A percentile compares a stretch with the other conserved stretches of the same genome.
Conservation (phyloP, 2,888 invertebrate species). For the Lochmaea capreae region DNA sequence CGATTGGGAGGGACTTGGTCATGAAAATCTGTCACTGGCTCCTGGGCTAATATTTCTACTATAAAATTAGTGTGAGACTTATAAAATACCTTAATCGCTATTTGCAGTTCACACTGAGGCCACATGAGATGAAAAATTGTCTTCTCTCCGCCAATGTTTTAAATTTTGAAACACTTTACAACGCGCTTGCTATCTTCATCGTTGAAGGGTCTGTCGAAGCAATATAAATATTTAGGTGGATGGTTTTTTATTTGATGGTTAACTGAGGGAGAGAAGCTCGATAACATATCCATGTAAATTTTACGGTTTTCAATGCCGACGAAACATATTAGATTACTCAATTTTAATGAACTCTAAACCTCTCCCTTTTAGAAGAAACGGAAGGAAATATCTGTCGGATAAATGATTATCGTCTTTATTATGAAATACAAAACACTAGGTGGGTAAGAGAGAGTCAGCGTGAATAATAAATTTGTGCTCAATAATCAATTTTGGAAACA, state of each 20-base stretch:
- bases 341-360: slow-evolving; percentile 43
- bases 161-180: slow-evolving; percentile 31
- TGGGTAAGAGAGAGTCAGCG: no score
- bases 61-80: no score
- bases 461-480: no score
- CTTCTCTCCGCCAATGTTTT: slow-evolving; percentile 19
- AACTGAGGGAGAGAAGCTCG: slow-evolving; percentile 50
- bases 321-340: slow-evolving; percentile 46
- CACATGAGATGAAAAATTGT: neutral
- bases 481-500: no score
- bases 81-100: no score
- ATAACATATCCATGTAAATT: slow-evolving; percentile 53
- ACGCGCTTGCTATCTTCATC: slow-evolving; percentile 31
- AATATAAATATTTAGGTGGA: slow-evolving; percentile 54
- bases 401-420: neutral
- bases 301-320: slow-evolving; percentile 45
- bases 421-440: no score
- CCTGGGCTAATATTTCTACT: no score
- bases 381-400: slow-evolving; percentile 16
- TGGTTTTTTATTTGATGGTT: slow-evolving; percentile 52
- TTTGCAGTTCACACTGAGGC: no score
- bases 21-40: no score
- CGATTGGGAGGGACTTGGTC: no score
- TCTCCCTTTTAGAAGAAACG: slow-evolving; percentile 2
- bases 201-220: slow-evolving; percentile 41